Percentiles rank a stretch among this genome's conserved stretches.
These are phyloP conservation scores for Neosalanx taihuensis DNA, from an alignment of 2,797 vertebrate species.

Conservation along the genomic window DNA sequence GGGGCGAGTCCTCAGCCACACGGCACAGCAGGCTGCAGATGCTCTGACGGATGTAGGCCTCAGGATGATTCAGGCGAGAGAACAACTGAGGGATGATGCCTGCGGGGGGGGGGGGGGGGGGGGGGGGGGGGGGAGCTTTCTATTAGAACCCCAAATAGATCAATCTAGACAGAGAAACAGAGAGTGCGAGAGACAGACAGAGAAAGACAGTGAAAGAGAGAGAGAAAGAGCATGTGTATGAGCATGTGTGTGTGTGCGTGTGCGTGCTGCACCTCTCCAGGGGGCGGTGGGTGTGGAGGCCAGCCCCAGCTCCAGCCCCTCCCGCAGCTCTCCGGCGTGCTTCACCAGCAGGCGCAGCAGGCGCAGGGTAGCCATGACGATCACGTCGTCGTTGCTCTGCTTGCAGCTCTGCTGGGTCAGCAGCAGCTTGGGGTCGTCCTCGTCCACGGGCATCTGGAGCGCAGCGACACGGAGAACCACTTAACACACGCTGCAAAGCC, in stretches of 20 bases:
- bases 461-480: neutral
- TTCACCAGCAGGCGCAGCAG: conserved; percentile 92
- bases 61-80: conserved; percentile 95
- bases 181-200: neutral
- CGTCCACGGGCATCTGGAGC: conserved; percentile 82
- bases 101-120: conserved; percentile 41
- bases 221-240: conserved; percentile 94
- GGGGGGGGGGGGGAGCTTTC: too few species aligned
- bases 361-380: conserved; percentile 95
- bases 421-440: conserved; percentile 88
- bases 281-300: conserved; percentile 96
- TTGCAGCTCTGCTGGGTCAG: conserved; percentile 78
- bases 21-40: conserved; percentile 96
- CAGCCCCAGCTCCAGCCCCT: conserved; percentile 90
- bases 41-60: conserved; percentile 95
- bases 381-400: conserved; percentile 95
- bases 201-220: conserved; percentile 79
- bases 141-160: neutral
- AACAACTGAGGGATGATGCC: conserved; percentile 98
- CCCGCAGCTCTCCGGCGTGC: conserved; percentile 92
- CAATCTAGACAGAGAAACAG: neutral
- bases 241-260: neutral
- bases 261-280: conserved; percentile 83
- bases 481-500: too few species aligned
- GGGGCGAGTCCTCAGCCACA: conserved; percentile 95